Percentiles rank a stretch among this genome's conserved stretches.
phyloP scores from a whole-genome alignment of 2,113 vertebrate genomes.

The Pelvicachromis taeniatus region DNA sequence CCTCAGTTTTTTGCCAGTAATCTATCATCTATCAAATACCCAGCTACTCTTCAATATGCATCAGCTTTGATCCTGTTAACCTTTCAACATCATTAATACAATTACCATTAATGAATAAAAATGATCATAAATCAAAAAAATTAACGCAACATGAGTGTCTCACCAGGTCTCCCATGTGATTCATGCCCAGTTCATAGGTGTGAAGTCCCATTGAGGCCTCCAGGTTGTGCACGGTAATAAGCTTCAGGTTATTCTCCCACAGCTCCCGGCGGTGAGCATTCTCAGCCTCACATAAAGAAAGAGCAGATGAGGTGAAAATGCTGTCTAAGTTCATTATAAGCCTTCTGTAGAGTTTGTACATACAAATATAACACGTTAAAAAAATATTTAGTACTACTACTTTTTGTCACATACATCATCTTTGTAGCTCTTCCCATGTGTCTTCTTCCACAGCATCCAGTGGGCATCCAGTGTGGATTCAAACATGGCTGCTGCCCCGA shows the following conservation, averaged over 20 bases:
- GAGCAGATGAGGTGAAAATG: neutral
- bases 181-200: slow-evolving; percentile 84
- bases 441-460: slow-evolving; percentile 81
- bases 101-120: neutral
- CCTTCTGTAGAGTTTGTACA: neutral
- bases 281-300: slow-evolving; percentile 65
- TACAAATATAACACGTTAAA: neutral
- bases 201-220: slow-evolving; percentile 85
- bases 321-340: accelerated
- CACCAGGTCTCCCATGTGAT: slow-evolving; percentile 84
- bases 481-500: slow-evolving; percentile 3
- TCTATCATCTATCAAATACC: neutral
- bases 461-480: slow-evolving; percentile 65
- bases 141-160: neutral
- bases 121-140: neutral
- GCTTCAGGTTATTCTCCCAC: slow-evolving; percentile 84
- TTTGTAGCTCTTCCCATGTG: slow-evolving; percentile 60
- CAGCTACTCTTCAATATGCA: neutral
- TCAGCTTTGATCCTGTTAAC: accelerated
- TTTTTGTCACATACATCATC: slow-evolving; percentile 33
- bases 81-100: neutral
- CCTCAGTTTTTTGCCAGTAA: neutral
- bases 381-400: neutral
- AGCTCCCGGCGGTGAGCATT: slow-evolving; percentile 67
- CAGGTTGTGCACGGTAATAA: slow-evolving; percentile 83